Evolutionary conservation across 2,888 invertebrate genomes (phyloP).

Genomic region (Hypomecis punctinalis): DNA sequence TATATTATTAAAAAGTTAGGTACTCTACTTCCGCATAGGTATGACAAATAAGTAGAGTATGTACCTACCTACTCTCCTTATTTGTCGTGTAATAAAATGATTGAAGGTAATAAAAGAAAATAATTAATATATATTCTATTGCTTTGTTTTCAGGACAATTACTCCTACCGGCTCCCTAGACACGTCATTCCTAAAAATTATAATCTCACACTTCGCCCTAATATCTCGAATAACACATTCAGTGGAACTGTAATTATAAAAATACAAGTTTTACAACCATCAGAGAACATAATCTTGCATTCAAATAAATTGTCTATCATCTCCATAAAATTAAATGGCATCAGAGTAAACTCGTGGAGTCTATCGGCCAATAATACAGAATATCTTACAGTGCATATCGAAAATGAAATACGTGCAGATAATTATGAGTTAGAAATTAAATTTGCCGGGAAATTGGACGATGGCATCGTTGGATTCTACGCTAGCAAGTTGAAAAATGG

Average conservation of each 20-base stretch:
- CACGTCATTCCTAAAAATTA: slow-evolving; percentile 87
- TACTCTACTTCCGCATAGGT: no score
- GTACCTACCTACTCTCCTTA: no score
- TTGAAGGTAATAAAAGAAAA: no score
- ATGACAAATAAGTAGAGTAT: no score
- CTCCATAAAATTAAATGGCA: slow-evolving; percentile 48
- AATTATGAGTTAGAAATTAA: slow-evolving; percentile 70
- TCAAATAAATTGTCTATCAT: slow-evolving; percentile 84
- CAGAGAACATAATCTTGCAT: slow-evolving; percentile 85
- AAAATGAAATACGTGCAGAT: slow-evolving; percentile 55
- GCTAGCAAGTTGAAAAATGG: slow-evolving; percentile 81
- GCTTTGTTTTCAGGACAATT: slow-evolving; percentile 60
- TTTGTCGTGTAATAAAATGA: no score
- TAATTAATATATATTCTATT: no score
- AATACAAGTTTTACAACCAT: slow-evolving; percentile 70
- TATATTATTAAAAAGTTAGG: no score
- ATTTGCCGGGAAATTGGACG: slow-evolving; percentile 82
- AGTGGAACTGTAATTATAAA: slow-evolving; percentile 84
- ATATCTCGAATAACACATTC: slow-evolving; percentile 83
- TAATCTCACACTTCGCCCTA: slow-evolving; percentile 87
- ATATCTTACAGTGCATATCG: slow-evolving; percentile 66
- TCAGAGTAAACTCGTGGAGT: slow-evolving; percentile 41
- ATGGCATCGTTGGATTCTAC: slow-evolving; percentile 83
- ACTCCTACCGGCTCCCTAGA: slow-evolving; percentile 80
- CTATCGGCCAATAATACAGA: slow-evolving; percentile 62